These are phyloP conservation scores for Epizoanthus ramosus DNA, from an alignment of 92 coral and sea anemone genomes.

Conservation along the genomic window DNA sequence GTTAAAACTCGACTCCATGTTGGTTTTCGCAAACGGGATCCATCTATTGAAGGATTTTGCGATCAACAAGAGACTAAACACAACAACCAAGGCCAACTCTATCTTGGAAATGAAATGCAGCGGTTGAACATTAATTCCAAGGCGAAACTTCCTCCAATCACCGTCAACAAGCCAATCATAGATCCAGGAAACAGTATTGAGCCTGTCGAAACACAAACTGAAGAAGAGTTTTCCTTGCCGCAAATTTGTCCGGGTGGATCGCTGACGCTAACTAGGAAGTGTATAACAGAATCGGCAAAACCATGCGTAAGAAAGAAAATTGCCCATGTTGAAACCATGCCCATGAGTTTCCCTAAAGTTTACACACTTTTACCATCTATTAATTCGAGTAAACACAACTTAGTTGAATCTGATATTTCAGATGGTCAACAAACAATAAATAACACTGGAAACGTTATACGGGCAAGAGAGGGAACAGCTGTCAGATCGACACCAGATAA, in stretches of 20 bases:
- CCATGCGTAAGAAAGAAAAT: background rate
- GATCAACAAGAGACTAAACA: conserved; percentile 16
- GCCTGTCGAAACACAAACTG: background rate
- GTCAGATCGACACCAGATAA: too few species aligned
- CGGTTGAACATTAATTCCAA: conserved; percentile 48
- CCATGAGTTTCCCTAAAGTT: conserved; percentile 59
- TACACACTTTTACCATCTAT: conserved; percentile 78
- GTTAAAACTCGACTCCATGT: too few species aligned
- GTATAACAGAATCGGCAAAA: background rate
- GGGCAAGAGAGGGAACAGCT: too few species aligned
- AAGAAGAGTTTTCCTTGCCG: conserved; percentile 4
- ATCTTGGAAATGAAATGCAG: conserved; percentile 31
- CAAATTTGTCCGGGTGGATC: conserved; percentile 1
- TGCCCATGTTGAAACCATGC: conserved; percentile 29
- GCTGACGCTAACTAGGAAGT: conserved; percentile 6
- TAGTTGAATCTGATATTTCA: background rate
- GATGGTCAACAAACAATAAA: too few species aligned
- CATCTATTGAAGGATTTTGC: conserved; percentile 1
- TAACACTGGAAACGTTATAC: too few species aligned
- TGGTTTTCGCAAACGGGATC: too few species aligned
- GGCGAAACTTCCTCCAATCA: conserved; percentile 63
- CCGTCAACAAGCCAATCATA: background rate
- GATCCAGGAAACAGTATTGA: background rate
- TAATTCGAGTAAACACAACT: conserved; percentile 39
- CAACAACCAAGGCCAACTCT: background rate